Conservation (phyloP, 1,140 invertebrate species). For the Tetragonula clypearis region DNA sequence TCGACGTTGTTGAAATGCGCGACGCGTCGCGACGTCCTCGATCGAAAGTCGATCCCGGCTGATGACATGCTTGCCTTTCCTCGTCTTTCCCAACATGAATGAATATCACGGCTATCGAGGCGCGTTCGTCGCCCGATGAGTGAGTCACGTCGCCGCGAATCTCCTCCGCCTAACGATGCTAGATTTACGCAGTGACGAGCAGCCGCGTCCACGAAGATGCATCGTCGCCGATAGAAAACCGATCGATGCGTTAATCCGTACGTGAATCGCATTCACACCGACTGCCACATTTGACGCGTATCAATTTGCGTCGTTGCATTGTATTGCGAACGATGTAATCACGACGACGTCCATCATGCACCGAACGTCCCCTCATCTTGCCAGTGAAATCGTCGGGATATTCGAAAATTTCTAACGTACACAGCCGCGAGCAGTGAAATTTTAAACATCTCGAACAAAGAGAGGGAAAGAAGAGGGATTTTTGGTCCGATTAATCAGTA, state of each 20-base stretch:
- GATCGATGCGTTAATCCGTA: constrained; percentile 7
- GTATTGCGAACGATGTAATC: not conserved
- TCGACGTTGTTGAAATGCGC: constrained; percentile 24
- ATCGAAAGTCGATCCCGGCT: constrained; percentile 32
- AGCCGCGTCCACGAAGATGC: not conserved
- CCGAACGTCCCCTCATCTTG: not conserved
- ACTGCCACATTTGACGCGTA: not conserved
- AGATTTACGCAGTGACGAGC: not conserved
- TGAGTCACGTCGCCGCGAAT: constrained; percentile 8
- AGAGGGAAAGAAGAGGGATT: too few species aligned
- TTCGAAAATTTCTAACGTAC: not conserved
- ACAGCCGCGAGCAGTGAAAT: too few species aligned
- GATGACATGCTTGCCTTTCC: not conserved
- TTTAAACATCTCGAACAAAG: too few species aligned
- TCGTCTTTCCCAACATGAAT: constrained; percentile 10
- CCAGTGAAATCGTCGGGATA: not conserved
- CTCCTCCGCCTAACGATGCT: not conserved
- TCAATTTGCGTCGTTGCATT: constrained; percentile 21
- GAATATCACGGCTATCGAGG: constrained; percentile 10
- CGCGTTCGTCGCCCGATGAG: not conserved
- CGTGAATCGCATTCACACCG: constrained; percentile 17
- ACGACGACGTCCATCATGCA: too few species aligned
- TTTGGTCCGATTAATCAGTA: too few species aligned
- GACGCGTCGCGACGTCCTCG: not conserved
- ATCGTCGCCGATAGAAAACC: constrained; percentile 20